Evolutionary conservation across 2,888 invertebrate species (phyloP), one percentile per base, ranked within the genome.

Genomic region (Nectonema munidae): DNA sequence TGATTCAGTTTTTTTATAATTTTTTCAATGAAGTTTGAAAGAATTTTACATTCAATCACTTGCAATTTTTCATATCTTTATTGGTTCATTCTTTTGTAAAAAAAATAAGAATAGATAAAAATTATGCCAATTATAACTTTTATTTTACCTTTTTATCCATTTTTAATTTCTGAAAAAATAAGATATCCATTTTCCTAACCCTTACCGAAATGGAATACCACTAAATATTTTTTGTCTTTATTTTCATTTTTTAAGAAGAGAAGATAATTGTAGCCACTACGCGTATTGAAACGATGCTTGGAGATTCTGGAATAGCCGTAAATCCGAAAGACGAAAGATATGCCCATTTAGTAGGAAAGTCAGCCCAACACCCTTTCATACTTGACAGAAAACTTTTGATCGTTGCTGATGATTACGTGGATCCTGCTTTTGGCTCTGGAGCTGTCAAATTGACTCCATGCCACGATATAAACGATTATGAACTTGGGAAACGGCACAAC

Each of bases 361-460:
- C 58, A 47, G 66, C 77, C 2, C 57, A 62, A 29, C 95, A 99
- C 64, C 89, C 95, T 0, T 75, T 95, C 54, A 62, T 69, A 42
- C n/a, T n/a, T n/a, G 61, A 68, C 39, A 65, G 81, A 40, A 64
- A 64, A 43, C 56, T 99, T 45, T 79, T 81, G 0, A 68, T 99
- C 46, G 65, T 99, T 11, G 66, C 68, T 34, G 95, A 99, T 52
- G 69, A 72, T 2, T 83, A 75, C 52, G 95, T 99, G 1, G 89
- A 95, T 48, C 70, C 68, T 59, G 65, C 66, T 42, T 99, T 89
- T 54, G 95, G 95, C 48, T 89, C 86, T 39, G 75, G 89, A 46
- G 86, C 83, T 42, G 95, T 95, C 1, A 99, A 99, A 60, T 76
- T 99, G 43, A 89, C 89, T 2, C 89, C 95, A 1, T 86, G 81